phyloP scores from a whole-genome alignment of 2,113 vertebrate genomes.

The Mystacornis crossleyi region DNA sequence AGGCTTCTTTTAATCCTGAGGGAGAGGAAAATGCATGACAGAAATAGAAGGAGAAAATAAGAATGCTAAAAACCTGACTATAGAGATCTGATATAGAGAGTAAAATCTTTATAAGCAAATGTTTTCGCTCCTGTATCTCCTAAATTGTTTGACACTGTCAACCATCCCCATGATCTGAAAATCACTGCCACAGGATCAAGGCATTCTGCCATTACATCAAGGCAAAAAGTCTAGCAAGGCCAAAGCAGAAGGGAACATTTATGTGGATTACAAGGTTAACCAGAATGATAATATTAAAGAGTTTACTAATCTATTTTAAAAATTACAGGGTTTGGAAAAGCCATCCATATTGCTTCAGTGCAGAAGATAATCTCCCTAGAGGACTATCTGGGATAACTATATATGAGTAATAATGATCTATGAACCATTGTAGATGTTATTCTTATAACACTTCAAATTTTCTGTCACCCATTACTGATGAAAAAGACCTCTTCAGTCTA shows the following conservation, averaged over 20 bases:
- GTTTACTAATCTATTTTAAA: not conserved
- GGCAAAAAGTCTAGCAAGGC: not conserved
- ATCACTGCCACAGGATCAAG: not conserved
- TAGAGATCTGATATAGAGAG: not conserved
- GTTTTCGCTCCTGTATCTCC: not conserved
- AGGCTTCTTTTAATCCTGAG: not conserved
- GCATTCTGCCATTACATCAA: not conserved
- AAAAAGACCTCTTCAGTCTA: not conserved
- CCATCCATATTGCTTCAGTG: not conserved
- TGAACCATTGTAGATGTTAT: not conserved
- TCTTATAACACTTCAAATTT: not conserved
- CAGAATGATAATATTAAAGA: not conserved
- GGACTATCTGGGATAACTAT: not conserved
- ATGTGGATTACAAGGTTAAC: not conserved
- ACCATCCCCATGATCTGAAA: not conserved
- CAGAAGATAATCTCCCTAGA: not conserved
- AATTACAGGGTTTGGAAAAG: not conserved
- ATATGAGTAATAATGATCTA: not conserved
- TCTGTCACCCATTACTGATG: not conserved
- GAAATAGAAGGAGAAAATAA: not conserved
- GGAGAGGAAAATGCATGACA: not conserved
- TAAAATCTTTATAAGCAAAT: not conserved
- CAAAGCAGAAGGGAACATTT: not conserved
- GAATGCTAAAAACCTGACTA: not conserved
- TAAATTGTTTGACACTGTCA: not conserved